Conservation (phyloP, 2,113 vertebrate species). For the Catagonus wagneri region DNA sequence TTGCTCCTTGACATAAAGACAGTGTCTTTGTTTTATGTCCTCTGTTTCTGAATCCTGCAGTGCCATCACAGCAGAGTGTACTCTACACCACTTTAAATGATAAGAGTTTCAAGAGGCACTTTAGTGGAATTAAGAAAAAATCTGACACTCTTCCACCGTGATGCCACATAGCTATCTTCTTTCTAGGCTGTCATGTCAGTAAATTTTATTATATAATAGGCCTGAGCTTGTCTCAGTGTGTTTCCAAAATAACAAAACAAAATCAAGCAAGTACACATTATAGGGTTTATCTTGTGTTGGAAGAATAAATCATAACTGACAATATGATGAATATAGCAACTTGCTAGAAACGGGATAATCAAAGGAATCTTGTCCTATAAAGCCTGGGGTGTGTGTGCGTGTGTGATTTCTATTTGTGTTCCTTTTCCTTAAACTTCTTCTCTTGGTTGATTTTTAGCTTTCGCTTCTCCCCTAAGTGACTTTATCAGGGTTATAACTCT, state of each 20-base stretch:
- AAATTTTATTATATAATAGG: constrained; percentile 83
- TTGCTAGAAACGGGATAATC: constrained; percentile 84
- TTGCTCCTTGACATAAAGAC: constrained; percentile 85
- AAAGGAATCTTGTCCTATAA: constrained; percentile 82
- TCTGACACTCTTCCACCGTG: constrained; percentile 89
- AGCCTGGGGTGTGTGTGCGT: constrained; percentile 63
- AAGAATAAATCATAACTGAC: constrained; percentile 85
- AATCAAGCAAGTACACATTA: constrained; percentile 79
- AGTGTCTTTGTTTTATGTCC: constrained; percentile 64
- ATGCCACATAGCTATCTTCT: constrained; percentile 87
- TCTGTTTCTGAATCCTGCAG: constrained; percentile 73
- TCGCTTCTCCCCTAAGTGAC: constrained; percentile 84
- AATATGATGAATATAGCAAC: constrained; percentile 85
- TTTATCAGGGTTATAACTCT: constrained; percentile 89
- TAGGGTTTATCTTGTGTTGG: constrained; percentile 77
- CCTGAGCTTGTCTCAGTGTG: constrained; percentile 89
- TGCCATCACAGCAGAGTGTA: constrained; percentile 84
- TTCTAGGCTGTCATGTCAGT: constrained; percentile 82
- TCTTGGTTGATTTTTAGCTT: not conserved
- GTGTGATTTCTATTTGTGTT: constrained; percentile 64
- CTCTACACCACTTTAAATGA: constrained; percentile 83
- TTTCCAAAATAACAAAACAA: constrained; percentile 86
- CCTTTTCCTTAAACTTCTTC: constrained; percentile 59
- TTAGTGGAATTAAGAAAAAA: constrained; percentile 93
- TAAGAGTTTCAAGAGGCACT: constrained; percentile 91